phyloP scores from a whole-genome alignment of 2,888 invertebrate genomes.

The Liposcelis brunnea region DNA sequence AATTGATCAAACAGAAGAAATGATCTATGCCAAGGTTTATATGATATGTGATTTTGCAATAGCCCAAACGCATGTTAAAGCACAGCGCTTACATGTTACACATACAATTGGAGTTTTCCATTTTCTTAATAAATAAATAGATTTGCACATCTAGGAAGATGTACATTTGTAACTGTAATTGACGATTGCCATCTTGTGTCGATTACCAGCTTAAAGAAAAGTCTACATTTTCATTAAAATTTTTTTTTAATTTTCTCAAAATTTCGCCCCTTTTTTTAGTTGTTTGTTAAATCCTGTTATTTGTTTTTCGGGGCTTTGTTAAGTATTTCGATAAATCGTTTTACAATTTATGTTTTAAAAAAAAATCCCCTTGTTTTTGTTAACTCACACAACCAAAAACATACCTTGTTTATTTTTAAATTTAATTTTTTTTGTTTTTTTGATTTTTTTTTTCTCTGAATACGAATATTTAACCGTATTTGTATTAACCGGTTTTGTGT shows the following conservation, averaged over 20 bases:
- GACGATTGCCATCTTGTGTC: too few species aligned
- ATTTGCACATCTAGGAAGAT: too few species aligned
- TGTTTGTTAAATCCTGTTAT: not conserved
- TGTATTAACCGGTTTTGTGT: constrained; percentile 1
- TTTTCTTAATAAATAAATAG: too few species aligned
- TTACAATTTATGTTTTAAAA: not conserved
- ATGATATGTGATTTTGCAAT: not conserved
- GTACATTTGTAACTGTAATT: too few species aligned
- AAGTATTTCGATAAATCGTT: not conserved
- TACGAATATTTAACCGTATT: not conserved
- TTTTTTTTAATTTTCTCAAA: not conserved
- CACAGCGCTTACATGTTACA: not conserved
- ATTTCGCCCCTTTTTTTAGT: not conserved
- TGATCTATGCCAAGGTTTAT: too few species aligned
- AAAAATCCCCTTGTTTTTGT: not conserved
- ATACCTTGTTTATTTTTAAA: not conserved
- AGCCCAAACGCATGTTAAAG: constrained; percentile 6
- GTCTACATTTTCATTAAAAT: not conserved
- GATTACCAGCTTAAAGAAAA: not conserved
- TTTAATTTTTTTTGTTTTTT: constrained; percentile 1
- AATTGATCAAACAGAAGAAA: too few species aligned
- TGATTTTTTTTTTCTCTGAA: not conserved
- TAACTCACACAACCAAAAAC: not conserved
- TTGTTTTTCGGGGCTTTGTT: not conserved
- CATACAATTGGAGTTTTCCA: not conserved